These are phyloP conservation scores for Lepus townsendii DNA, from an alignment of 2,797 vertebrate species.

Conservation along the genomic window DNA sequence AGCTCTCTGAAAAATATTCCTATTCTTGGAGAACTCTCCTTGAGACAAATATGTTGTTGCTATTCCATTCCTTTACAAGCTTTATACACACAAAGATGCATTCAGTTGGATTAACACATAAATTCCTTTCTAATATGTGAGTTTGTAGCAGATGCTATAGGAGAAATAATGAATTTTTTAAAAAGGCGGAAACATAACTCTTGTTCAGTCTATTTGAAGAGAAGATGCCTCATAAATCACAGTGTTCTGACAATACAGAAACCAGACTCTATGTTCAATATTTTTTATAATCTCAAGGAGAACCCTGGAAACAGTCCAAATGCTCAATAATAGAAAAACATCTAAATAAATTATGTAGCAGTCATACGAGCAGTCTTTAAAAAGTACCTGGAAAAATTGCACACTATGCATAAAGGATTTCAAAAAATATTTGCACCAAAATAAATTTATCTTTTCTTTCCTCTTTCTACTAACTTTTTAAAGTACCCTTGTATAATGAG, in stretches of 20 bases:
- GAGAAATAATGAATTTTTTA: constrained; percentile 14
- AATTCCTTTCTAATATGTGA: not conserved
- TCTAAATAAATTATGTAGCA: constrained; percentile 13
- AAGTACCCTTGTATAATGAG: not conserved
- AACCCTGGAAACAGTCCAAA: constrained; percentile 16
- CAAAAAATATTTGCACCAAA: no score
- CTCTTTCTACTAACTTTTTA: no score
- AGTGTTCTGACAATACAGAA: constrained; percentile 28
- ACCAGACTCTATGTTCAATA: not conserved
- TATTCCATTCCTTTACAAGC: not conserved
- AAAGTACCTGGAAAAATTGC: no score
- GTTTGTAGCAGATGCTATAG: not conserved
- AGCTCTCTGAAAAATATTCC: not conserved
- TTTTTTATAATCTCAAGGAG: constrained; percentile 34
- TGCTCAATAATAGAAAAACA: constrained; percentile 34
- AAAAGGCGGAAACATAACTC: constrained; percentile 52
- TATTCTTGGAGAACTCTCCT: fast-evolving
- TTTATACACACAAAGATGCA: not conserved
- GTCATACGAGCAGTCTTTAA: not conserved
- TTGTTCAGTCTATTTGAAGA: constrained; percentile 51
- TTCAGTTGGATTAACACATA: not conserved
- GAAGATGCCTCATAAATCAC: constrained; percentile 32
- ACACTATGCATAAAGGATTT: no score
- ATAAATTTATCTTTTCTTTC: no score
- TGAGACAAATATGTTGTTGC: not conserved